Conservation (phyloP, 2,888 invertebrate species). For the Patella depressa region DNA sequence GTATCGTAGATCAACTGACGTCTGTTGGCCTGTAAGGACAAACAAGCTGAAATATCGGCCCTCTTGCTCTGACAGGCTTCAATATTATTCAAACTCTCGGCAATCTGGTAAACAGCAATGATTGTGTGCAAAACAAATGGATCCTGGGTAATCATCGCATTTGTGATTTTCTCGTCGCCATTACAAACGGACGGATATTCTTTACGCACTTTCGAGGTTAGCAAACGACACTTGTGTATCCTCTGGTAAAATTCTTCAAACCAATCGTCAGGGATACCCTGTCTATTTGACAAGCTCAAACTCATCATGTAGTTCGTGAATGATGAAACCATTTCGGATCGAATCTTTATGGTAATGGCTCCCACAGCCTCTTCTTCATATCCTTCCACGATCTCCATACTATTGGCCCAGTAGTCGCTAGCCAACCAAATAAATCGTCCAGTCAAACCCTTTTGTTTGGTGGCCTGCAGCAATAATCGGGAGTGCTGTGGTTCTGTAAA, state of each 20-base stretch:
- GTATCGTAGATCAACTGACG: conserved; percentile 59
- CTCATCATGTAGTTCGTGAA: conserved; percentile 62
- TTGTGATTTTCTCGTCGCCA: conserved; percentile 56
- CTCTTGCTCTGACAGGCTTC: conserved; percentile 45
- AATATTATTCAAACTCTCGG: conserved; percentile 65
- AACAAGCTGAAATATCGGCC: conserved; percentile 51
- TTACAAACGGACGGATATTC: conserved; percentile 59
- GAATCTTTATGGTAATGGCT: conserved; percentile 59
- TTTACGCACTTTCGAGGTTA: conserved; percentile 54
- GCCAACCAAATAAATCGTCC: conserved; percentile 66
- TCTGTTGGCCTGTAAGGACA: conserved; percentile 53
- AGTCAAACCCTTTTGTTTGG: conserved; percentile 56
- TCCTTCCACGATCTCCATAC: conserved; percentile 44
- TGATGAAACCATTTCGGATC: conserved; percentile 57
- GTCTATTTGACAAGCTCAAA: conserved; percentile 62
- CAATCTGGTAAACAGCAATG: conserved; percentile 66
- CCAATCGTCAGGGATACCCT: conserved; percentile 70
- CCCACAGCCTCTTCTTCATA: conserved; percentile 63
- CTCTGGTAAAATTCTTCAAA: conserved; percentile 71
- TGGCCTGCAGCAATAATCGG: conserved; percentile 64
- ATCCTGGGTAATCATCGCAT: conserved; percentile 57
- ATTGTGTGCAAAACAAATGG: conserved; percentile 68
- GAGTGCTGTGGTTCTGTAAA: conserved; percentile 63
- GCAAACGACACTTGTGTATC: conserved; percentile 65
- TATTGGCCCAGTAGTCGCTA: conserved; percentile 61